A percentile compares a stretch with the other conserved stretches of the same genome.
phyloP scores from a whole-genome alignment of 2,113 vertebrate species.

The Cavia porcellus region DNA sequence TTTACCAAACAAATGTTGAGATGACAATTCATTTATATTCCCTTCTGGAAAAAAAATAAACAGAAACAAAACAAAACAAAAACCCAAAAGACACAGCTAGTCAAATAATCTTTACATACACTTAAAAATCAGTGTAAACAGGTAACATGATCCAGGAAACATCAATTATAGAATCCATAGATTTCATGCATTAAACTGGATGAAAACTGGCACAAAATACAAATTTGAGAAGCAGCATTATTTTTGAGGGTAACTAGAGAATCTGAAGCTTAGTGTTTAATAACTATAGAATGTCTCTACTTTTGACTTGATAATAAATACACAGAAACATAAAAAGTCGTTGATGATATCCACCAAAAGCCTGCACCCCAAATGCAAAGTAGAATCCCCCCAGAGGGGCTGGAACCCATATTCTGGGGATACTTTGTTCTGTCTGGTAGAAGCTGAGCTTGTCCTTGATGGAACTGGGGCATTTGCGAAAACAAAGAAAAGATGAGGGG shows the following conservation, averaged over 20 bases:
- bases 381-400: neutral
- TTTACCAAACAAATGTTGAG: slow-evolving; percentile 77
- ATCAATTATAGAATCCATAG: slow-evolving; percentile 70
- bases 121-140: slow-evolving; percentile 76
- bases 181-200: slow-evolving; percentile 56
- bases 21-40: slow-evolving; percentile 73
- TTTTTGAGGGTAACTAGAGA: slow-evolving; percentile 37
- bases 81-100: slow-evolving; percentile 71
- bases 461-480: neutral
- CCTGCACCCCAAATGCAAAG: neutral
- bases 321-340: neutral
- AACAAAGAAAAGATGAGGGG: neutral
- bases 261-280: neutral
- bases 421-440: neutral
- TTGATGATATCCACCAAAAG: neutral
- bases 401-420: neutral
- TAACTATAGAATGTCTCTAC: neutral
- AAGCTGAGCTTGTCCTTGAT: neutral
- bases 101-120: slow-evolving; percentile 74
- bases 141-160: slow-evolving; percentile 69
- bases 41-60: slow-evolving; percentile 55
- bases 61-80: slow-evolving; percentile 46
- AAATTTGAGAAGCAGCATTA: slow-evolving; percentile 68
- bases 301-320: slow-evolving; percentile 21
- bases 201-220: slow-evolving; percentile 51